These are phyloP conservation scores for Spea hammondii DNA, from an alignment of 2,797 vertebrate species.

Conservation along the genomic window DNA sequence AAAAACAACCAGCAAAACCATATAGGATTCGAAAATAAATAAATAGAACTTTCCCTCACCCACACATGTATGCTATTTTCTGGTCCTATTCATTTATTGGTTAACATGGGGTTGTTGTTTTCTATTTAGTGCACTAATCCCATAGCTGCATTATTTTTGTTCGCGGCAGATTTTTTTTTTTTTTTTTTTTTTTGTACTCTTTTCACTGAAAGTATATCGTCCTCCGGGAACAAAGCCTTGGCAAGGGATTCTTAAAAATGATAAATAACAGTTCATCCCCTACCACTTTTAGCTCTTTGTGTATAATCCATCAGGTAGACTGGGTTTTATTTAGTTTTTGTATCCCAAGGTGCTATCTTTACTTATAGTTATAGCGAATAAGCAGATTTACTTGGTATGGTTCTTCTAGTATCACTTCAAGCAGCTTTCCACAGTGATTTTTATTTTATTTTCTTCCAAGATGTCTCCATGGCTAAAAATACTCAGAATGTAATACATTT, in stretches of 20 bases:
- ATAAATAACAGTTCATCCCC: conserved; percentile 25
- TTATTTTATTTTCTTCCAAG: too few relatives aligned
- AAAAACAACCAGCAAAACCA: too few relatives aligned
- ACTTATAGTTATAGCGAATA: conserved; percentile 8
- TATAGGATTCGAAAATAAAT: too few relatives aligned
- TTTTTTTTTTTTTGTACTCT: conserved; percentile 1
- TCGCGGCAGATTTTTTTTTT: not conserved
- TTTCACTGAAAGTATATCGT: not conserved
- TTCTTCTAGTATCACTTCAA: not conserved
- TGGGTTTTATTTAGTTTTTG: conserved; percentile 15
- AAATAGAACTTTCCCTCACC: too few relatives aligned
- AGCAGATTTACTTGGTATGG: conserved; percentile 6
- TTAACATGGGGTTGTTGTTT: not conserved
- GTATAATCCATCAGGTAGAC: conserved; percentile 33
- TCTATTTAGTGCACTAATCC: conserved; percentile 17
- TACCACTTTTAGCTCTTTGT: conserved; percentile 29
- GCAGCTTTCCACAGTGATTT: not conserved
- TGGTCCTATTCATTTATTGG: not conserved
- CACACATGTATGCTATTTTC: too few relatives aligned
- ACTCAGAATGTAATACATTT: too few relatives aligned
- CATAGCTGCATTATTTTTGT: conserved; percentile 6
- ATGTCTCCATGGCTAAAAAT: too few relatives aligned
- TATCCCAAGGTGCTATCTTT: conserved; percentile 12
- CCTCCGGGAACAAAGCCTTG: conserved; percentile 19
- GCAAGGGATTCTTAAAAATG: conserved; percentile 33